Conservation (phyloP, 1,140 invertebrate species). For the Atta cephalotes region DNA sequence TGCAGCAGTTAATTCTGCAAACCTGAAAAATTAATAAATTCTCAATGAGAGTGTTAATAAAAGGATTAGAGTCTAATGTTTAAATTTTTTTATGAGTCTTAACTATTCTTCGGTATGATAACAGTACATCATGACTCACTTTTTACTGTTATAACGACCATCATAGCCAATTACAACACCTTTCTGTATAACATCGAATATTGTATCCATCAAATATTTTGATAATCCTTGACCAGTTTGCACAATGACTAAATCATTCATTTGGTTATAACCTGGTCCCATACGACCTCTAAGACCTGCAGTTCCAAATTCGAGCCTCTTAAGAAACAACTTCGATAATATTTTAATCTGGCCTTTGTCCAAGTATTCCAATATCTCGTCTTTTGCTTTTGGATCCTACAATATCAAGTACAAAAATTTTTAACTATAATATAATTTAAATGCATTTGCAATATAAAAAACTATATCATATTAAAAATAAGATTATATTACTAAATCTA, state of each 20-base stretch:
- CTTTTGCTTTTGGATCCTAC: slow-evolving; percentile 85
- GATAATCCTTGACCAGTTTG: slow-evolving; percentile 98
- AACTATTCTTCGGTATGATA: not conserved
- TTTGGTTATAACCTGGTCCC: slow-evolving; percentile 96
- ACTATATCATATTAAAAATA: slow-evolving; percentile 15
- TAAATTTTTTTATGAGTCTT: too few relatives aligned
- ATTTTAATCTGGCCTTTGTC: slow-evolving; percentile 85
- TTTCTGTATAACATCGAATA: slow-evolving; percentile 86
- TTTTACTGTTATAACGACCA: slow-evolving; percentile 96
- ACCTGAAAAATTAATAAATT: slow-evolving; percentile 88
- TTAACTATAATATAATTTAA: slow-evolving; percentile 5
- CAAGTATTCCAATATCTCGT: slow-evolving; percentile 87
- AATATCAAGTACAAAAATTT: slow-evolving; percentile 61
- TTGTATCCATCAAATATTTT: slow-evolving; percentile 90
- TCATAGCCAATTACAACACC: slow-evolving; percentile 98
- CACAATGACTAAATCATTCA: slow-evolving; percentile 99
- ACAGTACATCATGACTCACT: slow-evolving; percentile 85
- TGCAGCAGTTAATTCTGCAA: slow-evolving; percentile 95
- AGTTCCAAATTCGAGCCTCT: slow-evolving; percentile 94
- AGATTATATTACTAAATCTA: not conserved
- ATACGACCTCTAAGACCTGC: slow-evolving; percentile 96
- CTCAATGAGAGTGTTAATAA: too few relatives aligned
- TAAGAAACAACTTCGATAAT: slow-evolving; percentile 88
- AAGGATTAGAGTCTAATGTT: too few relatives aligned
- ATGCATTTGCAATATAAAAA: slow-evolving; percentile 67